Conservation (phyloP, 2,113 vertebrate species). For the Plestiodon gilberti region DNA sequence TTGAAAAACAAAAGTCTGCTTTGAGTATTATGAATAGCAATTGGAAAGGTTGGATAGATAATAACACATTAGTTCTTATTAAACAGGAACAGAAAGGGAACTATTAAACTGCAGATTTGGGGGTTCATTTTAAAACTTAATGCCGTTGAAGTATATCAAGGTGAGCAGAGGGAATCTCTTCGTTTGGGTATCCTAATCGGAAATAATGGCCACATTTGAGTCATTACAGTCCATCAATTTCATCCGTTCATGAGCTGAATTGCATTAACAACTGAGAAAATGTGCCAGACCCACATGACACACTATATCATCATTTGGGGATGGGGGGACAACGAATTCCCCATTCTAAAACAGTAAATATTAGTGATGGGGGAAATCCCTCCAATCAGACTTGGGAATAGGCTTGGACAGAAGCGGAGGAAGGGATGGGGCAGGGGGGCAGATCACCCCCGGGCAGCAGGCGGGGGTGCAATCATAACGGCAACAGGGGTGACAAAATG, state of each 20-base stretch:
- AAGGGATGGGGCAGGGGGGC: too few relatives aligned
- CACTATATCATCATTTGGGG: not conserved
- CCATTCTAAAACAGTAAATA: not conserved
- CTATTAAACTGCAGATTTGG: conserved; percentile 63
- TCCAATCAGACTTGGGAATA: too few relatives aligned
- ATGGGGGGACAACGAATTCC: not conserved
- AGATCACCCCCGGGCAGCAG: too few relatives aligned
- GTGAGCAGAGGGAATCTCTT: conserved; percentile 56
- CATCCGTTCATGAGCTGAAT: conserved; percentile 51
- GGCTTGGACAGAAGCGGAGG: too few relatives aligned
- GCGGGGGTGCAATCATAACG: too few relatives aligned
- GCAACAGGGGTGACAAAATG: too few relatives aligned
- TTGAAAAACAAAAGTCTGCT: not conserved
- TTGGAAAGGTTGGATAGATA: conserved; percentile 28
- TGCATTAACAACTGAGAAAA: conserved; percentile 49
- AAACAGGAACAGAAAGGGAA: conserved; percentile 39
- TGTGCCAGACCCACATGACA: not conserved
- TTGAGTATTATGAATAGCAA: conserved; percentile 1
- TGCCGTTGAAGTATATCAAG: conserved; percentile 44
- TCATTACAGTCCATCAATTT: conserved; percentile 57
- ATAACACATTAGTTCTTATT: conserved; percentile 30
- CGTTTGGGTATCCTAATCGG: conserved; percentile 60
- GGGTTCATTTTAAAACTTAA: conserved; percentile 43
- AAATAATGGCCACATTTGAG: conserved; percentile 64
- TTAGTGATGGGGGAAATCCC: too few relatives aligned